Percentiles rank a stretch among this genome's conserved stretches.
Evolutionary conservation across 2,113 vertebrate species (phyloP).

Genomic region (Globicephala melas): DNA sequence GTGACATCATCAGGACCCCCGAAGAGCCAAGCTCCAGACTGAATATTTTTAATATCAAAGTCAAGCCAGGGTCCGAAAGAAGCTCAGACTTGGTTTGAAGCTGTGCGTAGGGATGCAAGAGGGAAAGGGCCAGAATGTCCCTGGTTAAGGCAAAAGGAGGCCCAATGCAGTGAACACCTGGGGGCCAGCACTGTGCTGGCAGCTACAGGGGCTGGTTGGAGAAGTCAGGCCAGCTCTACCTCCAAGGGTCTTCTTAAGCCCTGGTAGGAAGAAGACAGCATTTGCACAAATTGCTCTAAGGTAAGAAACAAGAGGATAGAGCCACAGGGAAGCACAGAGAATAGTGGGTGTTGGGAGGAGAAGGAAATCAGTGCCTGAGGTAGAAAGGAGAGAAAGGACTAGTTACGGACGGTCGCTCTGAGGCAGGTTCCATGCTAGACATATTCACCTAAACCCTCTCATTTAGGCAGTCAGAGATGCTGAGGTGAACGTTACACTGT

Average conservation of each 20-base stretch:
- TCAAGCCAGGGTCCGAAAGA: not conserved
- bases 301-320: not conserved
- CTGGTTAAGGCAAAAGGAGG: not conserved
- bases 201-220: not conserved
- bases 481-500: too few species aligned
- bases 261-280: not conserved
- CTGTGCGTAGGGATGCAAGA: not conserved
- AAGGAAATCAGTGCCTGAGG: not conserved
- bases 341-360: not conserved
- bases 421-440: not conserved
- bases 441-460: not conserved
- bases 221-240: not conserved
- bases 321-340: not conserved
- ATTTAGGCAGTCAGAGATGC: not conserved
- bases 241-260: not conserved
- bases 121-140: not conserved
- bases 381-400: not conserved
- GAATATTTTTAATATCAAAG: constrained; percentile 38
- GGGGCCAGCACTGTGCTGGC: accelerated
- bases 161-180: not conserved
- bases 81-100: constrained; percentile 10
- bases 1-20: not conserved
- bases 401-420: not conserved
- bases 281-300: not conserved
- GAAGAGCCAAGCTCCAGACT: not conserved